Evolutionary conservation across 1,140 invertebrate genomes (phyloP), one percentile per base, ranked within the genome.

Genomic region (Drosophila sturtevanti): DNA sequence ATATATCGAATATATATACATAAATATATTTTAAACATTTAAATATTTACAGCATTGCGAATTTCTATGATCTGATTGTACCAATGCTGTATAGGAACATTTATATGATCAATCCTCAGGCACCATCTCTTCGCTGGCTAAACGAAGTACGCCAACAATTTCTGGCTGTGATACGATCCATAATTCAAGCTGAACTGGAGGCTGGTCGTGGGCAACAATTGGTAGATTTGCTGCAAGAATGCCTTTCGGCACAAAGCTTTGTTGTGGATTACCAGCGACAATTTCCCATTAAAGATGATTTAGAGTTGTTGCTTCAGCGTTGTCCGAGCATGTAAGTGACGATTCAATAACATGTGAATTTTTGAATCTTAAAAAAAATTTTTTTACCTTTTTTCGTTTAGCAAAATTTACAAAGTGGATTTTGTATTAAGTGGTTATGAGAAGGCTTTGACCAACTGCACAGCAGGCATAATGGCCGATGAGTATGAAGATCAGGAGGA

Each of bases 221-320:
- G 85, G 82, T 96, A 5, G 92, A 93, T 34, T 85, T 95, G 68
- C 79, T 96, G 74, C 93, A 93, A 68, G 93, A 94, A 63, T 94
- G 93, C 7, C 90, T 96, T 21, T 93, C 94, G 12, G 94, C 95
- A 77, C 94, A 94, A 68, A 92, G 94, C 73, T 95, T 97, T 77
- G 94, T 96, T 34, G 93, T 93, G 18, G 96, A 97, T 92, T 96
- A 96, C 91, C 93, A 96, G 90, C 79, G 90, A 6, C 91, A 93
- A 55, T 95, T 94, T 92, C 94, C 95, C 0, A 89, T 96, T 3
- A 92, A 94, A 67, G 78, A 92, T 2, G 95, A 96, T 79, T 75
- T 96, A 4, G 93, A 94, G 35, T 89, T 93, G 77, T 72, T 96
- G 22, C 80, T 92, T 18, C 93, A 94, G 72, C 92, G 94, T 9